Conservation (phyloP, 2,113 vertebrate genomes). For the Otolemur garnettii region DNA sequence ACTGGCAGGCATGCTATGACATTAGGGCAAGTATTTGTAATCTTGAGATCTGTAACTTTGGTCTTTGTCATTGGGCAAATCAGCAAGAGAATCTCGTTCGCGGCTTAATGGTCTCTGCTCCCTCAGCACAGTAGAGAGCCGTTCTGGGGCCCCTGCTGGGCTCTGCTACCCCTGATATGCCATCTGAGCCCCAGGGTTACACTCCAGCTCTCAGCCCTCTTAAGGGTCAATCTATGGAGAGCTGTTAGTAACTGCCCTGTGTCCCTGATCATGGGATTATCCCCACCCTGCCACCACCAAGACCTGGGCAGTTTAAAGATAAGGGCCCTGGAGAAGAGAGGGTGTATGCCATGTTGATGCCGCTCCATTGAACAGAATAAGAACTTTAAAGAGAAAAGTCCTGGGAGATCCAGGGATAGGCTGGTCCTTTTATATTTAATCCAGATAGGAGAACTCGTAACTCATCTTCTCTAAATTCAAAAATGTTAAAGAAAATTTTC, state of each 20-base stretch:
- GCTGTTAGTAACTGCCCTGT: background rate
- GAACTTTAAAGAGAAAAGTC: background rate
- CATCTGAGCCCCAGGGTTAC: constrained; percentile 34
- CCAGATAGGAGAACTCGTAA: background rate
- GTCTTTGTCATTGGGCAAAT: background rate
- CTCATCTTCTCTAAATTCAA: background rate
- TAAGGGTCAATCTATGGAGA: background rate
- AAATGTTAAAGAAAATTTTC: background rate
- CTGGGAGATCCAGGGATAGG: background rate
- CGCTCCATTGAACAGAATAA: background rate
- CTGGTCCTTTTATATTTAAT: background rate
- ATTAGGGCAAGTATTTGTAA: background rate
- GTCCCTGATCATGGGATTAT: background rate
- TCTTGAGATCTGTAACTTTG: background rate
- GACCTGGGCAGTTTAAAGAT: background rate
- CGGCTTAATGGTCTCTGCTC: background rate
- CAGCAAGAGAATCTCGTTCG: constrained; percentile 2
- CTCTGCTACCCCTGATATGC: background rate
- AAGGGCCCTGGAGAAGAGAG: background rate
- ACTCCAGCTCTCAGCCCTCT: constrained; percentile 34
- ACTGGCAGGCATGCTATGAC: background rate
- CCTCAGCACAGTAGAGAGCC: background rate
- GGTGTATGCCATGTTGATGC: background rate
- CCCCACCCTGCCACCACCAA: background rate
- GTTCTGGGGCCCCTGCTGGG: background rate